These are phyloP conservation scores for Agonopterix alstromeriana DNA, from an alignment of 2,888 invertebrate genomes.

Conservation along the genomic window DNA sequence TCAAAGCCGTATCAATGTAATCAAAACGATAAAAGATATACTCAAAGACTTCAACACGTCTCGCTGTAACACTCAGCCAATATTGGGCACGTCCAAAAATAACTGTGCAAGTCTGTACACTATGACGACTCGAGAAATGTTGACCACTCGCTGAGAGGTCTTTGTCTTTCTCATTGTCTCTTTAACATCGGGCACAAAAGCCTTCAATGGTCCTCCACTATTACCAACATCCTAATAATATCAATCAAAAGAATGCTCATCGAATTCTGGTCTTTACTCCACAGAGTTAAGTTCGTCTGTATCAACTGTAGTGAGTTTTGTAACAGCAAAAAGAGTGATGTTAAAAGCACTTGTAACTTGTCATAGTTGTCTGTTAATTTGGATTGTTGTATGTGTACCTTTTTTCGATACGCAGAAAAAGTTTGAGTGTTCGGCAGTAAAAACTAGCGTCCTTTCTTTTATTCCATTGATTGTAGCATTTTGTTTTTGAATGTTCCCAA, in stretches of 20 bases:
- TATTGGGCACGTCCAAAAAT: constrained; percentile 37
- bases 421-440: constrained; percentile 42
- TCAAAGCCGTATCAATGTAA: no score
- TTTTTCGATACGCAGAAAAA: constrained; percentile 52
- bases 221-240: constrained; percentile 21
- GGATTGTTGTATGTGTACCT: constrained; percentile 47
- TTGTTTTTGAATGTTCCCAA: constrained; percentile 29
- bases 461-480: constrained; percentile 43
- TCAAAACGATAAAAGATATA: neutral
- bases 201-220: constrained; percentile 45
- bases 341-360: constrained; percentile 62
- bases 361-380: constrained; percentile 73
- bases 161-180: constrained; percentile 66
- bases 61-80: constrained; percentile 10
- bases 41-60: neutral
- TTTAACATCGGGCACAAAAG: constrained; percentile 51
- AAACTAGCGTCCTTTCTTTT: constrained; percentile 28
- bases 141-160: constrained; percentile 62
- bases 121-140: constrained; percentile 44
- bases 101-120: constrained; percentile 37
- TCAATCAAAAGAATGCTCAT: constrained; percentile 13
- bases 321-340: constrained; percentile 20
- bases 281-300: constrained; percentile 13
- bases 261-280: constrained; percentile 22
- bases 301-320: neutral